Conservation (phyloP, 2,888 invertebrate genomes). For the Callimorpha dominula region DNA sequence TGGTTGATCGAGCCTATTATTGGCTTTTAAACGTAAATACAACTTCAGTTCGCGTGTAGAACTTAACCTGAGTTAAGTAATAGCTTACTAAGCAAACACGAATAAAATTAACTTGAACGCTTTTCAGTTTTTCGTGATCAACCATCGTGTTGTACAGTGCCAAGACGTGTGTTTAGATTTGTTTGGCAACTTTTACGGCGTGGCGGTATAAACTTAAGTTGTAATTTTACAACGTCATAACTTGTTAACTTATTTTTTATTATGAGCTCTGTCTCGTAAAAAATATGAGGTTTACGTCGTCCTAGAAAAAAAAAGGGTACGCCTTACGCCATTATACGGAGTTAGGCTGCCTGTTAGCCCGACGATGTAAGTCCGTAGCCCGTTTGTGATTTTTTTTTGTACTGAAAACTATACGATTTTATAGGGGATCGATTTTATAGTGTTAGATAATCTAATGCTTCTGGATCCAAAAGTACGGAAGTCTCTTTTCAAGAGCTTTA, state of each 20-base stretch:
- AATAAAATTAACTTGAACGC: constrained; percentile 55
- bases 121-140: constrained; percentile 32
- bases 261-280: no score
- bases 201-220: neutral
- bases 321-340: no score
- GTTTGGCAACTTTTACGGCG: neutral
- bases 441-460: no score
- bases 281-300: no score
- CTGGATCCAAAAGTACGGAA: no score
- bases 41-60: constrained; percentile 54
- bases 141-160: constrained; percentile 12
- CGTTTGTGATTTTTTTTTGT: no score
- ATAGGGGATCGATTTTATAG: no score
- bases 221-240: neutral
- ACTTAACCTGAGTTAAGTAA: constrained; percentile 56
- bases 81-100: constrained; percentile 58
- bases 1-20: constrained; percentile 25
- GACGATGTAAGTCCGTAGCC: no score
- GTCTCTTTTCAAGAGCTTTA: no score
- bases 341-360: no score
- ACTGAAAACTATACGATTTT: no score
- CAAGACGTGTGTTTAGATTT: neutral
- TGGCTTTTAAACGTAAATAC: constrained; percentile 38
- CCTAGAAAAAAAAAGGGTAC: no score
- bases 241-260: neutral